Evolutionary conservation across 2,888 invertebrate genomes (phyloP).

Genomic region (Gandaritis pyraliata): DNA sequence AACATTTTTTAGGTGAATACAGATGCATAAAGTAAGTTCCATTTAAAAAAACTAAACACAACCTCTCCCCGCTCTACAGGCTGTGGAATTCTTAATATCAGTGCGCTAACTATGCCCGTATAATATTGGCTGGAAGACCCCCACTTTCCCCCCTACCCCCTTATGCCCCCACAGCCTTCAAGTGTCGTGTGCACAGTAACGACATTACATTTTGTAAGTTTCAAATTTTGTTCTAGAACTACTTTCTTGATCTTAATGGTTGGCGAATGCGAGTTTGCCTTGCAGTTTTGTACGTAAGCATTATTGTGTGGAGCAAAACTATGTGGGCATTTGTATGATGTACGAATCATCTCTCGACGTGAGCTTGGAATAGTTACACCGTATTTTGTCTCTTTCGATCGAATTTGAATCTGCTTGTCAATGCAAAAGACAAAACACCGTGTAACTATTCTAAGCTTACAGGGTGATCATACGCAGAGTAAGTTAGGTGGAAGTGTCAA

Average conservation of each 20-base stretch:
- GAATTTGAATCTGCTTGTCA: no score
- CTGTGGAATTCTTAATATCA: constrained; percentile 83
- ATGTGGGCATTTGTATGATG: neutral
- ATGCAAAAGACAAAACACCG: no score
- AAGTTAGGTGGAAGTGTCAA: no score
- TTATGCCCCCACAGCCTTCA: constrained; percentile 39
- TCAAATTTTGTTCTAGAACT: constrained; percentile 35
- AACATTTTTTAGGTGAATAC: neutral
- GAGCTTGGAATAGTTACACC: neutral
- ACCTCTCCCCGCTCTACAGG: constrained; percentile 34
- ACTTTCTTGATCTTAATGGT: constrained; percentile 27
- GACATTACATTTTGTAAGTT: constrained; percentile 37
- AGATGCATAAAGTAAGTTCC: constrained; percentile 2
- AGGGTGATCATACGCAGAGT: no score
- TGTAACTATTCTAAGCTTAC: no score
- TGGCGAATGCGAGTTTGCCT: constrained; percentile 13
- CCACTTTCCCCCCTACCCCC: constrained; percentile 37
- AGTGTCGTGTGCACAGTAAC: constrained; percentile 48
- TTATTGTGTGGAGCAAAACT: constrained; percentile 5
- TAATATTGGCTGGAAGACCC: constrained; percentile 70
- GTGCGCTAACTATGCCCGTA: constrained; percentile 82
- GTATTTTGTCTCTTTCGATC: no score
- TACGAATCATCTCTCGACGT: neutral
- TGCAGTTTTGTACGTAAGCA: constrained; percentile 4
- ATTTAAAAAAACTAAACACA: constrained; percentile 18